Evolutionary conservation across 2,888 invertebrate species (phyloP).

Genomic region (Epistrophe eligans): DNA sequence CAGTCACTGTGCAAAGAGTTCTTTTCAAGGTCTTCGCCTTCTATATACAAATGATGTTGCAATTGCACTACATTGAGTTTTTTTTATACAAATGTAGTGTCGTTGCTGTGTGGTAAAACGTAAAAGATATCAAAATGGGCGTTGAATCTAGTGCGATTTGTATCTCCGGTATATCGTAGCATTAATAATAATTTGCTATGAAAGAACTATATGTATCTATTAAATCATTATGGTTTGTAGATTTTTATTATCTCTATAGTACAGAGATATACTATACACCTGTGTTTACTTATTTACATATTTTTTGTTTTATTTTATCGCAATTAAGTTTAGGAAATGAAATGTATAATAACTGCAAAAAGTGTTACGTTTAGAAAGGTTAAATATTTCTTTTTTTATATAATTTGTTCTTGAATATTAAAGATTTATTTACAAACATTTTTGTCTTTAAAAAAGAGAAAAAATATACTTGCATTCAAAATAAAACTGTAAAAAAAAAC

Average conservation of each 20-base stretch:
- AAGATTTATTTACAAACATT: background rate
- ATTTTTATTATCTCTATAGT: constrained; percentile 13
- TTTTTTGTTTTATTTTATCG: background rate
- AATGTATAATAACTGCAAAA: background rate
- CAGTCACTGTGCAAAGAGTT: constrained; percentile 60
- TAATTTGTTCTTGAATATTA: background rate
- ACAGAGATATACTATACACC: background rate
- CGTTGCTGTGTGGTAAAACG: constrained; percentile 35
- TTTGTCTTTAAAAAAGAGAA: background rate
- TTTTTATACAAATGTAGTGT: constrained; percentile 34
- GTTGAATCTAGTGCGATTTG: constrained; percentile 67
- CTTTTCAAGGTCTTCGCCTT: constrained; percentile 61
- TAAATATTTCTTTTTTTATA: background rate
- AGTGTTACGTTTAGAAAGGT: constrained; percentile 24
- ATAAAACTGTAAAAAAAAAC: background rate
- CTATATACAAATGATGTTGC: constrained; percentile 20
- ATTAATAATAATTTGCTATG: constrained; percentile 56
- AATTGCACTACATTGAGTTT: constrained; percentile 45
- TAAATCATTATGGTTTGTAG: constrained; percentile 42
- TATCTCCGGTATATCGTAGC: constrained; percentile 59
- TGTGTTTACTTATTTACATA: background rate
- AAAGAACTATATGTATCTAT: constrained; percentile 32
- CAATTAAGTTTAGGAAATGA: constrained; percentile 34
- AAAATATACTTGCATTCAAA: no score
- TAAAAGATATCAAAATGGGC: constrained; percentile 69